A percentile compares a stretch with the other conserved stretches of the same genome.
Conservation (phyloP, 2,888 invertebrate genomes). For the Embidobia sp. region DNA sequence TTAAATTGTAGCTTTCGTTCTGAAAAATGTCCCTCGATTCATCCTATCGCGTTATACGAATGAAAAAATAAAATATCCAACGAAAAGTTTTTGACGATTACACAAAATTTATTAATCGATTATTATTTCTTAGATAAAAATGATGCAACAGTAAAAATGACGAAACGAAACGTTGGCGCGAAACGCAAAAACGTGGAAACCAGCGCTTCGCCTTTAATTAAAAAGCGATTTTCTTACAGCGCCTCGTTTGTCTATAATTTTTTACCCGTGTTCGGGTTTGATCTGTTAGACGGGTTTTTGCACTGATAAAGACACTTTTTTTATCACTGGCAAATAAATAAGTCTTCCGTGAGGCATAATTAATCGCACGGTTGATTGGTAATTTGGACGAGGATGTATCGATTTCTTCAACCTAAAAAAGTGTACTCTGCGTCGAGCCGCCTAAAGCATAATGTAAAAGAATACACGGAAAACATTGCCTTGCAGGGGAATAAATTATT, state of each 20-base stretch:
- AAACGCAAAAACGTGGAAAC: no score
- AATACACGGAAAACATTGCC: slow-evolving; percentile 10
- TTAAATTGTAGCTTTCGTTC: no score
- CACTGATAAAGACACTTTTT: slow-evolving; percentile 32
- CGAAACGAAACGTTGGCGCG: no score
- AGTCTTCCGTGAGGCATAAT: slow-evolving; percentile 43
- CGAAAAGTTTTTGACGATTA: no score
- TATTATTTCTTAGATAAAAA: no score
- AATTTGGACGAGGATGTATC: slow-evolving; percentile 33
- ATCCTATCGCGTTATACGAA: no score
- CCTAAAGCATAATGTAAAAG: slow-evolving; percentile 30
- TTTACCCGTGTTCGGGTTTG: slow-evolving; percentile 2
- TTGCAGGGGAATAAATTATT: slow-evolving; percentile 15
- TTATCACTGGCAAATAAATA: slow-evolving; percentile 16
- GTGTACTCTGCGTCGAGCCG: not conserved
- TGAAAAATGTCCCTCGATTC: no score
- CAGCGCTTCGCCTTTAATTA: no score
- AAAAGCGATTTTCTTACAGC: no score
- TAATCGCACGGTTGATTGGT: slow-evolving; percentile 32
- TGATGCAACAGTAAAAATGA: no score
- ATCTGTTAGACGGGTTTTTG: slow-evolving; percentile 34
- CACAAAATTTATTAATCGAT: no score
- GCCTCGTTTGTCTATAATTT: not conserved
- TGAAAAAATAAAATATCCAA: no score
- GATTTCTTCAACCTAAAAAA: slow-evolving; percentile 28